phyloP scores from a whole-genome alignment of 1,140 invertebrate genomes.

The Laodelphax striatellus region DNA sequence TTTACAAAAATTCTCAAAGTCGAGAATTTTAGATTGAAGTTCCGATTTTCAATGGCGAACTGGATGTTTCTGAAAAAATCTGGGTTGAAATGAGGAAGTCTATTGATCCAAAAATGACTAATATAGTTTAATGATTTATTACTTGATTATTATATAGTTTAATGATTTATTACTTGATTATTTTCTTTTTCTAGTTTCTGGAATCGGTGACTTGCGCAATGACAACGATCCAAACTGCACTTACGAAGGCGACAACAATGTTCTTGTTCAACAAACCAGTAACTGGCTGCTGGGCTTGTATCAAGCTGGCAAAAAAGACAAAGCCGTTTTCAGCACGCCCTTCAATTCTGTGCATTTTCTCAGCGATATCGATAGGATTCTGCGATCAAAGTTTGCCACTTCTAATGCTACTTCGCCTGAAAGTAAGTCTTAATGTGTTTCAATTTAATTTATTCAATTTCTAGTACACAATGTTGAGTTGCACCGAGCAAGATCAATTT shows the following conservation, averaged over 20 bases:
- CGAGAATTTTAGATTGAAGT: too few species aligned
- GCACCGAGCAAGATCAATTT: too few species aligned
- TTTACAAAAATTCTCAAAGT: too few species aligned
- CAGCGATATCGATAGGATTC: conserved; percentile 35
- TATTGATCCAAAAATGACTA: too few species aligned
- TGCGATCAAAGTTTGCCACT: conserved; percentile 36
- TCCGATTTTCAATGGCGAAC: too few species aligned
- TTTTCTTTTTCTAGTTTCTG: conserved; percentile 41
- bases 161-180: too few species aligned
- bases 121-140: too few species aligned
- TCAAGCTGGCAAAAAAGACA: conserved; percentile 15
- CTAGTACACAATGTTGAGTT: background rate
- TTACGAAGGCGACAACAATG: conserved; percentile 95
- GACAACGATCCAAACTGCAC: conserved; percentile 88
- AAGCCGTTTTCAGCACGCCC: conserved; percentile 46
- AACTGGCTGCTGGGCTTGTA: conserved; percentile 55
- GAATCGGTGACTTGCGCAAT: conserved; percentile 70
- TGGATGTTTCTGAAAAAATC: too few species aligned
- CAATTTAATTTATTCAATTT: background rate
- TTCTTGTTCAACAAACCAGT: conserved; percentile 85
- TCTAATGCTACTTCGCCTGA: conserved; percentile 27
- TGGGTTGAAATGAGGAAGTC: too few species aligned
- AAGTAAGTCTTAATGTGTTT: conserved; percentile 11
- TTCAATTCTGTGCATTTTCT: conserved; percentile 51
- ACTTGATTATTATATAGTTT: too few species aligned